A percentile compares a stretch with the other conserved stretches of the same genome.
phyloP scores from a whole-genome alignment of 92 coral and sea anemone species.

The Diadumene lineata region DNA sequence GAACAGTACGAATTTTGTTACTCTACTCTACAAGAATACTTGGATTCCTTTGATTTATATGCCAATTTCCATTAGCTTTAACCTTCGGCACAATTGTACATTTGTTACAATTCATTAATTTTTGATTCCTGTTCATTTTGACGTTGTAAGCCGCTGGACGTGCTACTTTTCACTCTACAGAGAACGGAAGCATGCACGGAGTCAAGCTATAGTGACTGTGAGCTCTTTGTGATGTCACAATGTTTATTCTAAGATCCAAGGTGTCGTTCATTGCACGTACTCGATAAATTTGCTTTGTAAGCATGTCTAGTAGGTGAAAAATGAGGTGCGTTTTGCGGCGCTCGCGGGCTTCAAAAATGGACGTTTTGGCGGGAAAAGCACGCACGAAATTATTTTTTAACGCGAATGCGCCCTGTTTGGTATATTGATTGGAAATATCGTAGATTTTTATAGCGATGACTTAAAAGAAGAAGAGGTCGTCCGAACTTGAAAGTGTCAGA shows the following conservation, averaged over 20 bases:
- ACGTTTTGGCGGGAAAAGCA: not conserved
- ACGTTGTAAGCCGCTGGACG: constrained; percentile 11
- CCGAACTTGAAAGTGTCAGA: not conserved
- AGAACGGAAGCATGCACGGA: too few relatives aligned
- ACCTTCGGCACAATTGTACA: not conserved
- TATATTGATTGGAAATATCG: not conserved
- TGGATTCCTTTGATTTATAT: constrained; percentile 83
- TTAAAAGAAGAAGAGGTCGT: not conserved
- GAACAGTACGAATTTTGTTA: constrained; percentile 96
- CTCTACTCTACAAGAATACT: constrained; percentile 80
- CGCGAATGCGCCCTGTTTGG: not conserved
- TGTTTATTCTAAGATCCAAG: too few relatives aligned
- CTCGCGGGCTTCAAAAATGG: not conserved
- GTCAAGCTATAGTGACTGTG: too few relatives aligned
- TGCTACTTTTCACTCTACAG: not conserved
- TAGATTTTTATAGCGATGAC: not conserved
- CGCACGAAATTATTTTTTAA: too few relatives aligned
- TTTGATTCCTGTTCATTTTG: not conserved
- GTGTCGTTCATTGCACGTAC: not conserved
- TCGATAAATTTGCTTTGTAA: not conserved
- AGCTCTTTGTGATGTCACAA: too few relatives aligned
- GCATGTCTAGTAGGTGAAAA: too few relatives aligned
- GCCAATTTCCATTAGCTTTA: constrained; percentile 69
- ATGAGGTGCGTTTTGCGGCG: not conserved
- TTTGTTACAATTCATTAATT: not conserved